A percentile compares a stretch with the other conserved stretches of the same genome.
phyloP scores from a whole-genome alignment of 2,888 invertebrate species.

The Scaptomyza flava region DNA sequence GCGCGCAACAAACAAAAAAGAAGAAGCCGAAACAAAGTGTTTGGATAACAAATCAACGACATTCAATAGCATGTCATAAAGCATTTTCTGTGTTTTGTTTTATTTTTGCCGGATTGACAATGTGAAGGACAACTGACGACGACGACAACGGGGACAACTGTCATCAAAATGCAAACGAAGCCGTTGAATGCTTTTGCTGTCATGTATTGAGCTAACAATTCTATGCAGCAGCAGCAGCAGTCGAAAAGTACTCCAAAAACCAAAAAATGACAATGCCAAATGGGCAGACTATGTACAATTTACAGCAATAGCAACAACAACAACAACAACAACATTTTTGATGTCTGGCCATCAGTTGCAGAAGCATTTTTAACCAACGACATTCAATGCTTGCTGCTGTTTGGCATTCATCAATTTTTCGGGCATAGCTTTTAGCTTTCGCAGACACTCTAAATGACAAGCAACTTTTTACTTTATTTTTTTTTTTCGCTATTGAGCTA shows the following conservation, averaged over 20 bases:
- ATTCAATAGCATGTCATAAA: conserved; percentile 79
- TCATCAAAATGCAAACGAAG: conserved; percentile 80
- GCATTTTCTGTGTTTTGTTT: conserved; percentile 38
- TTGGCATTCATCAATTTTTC: conserved; percentile 72
- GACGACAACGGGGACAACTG: conserved; percentile 51
- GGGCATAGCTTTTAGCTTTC: conserved; percentile 25
- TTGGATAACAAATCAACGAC: conserved; percentile 67
- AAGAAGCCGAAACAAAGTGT: conserved; percentile 25
- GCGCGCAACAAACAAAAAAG: conserved; percentile 25
- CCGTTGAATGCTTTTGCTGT: conserved; percentile 62
- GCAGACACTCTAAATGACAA: conserved; percentile 37
- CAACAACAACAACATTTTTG: conserved; percentile 34
- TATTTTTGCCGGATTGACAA: conserved; percentile 23
- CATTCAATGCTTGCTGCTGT: conserved; percentile 59
- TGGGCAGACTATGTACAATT: conserved; percentile 41
- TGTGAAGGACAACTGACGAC: conserved; percentile 41
- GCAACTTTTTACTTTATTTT: not conserved
- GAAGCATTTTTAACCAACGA: conserved; percentile 6
- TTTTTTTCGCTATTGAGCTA: conserved; percentile 28
- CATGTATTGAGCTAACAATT: conserved; percentile 50
- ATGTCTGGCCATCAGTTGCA: conserved; percentile 76
- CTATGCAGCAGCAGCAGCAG: conserved; percentile 45
- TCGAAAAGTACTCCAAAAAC: conserved; percentile 50
- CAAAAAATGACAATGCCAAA: conserved; percentile 66
- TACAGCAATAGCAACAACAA: not conserved